Base-by-base conservation (phyloP, 1,140 invertebrate genomes). In the Drosophila dunni region DNA sequence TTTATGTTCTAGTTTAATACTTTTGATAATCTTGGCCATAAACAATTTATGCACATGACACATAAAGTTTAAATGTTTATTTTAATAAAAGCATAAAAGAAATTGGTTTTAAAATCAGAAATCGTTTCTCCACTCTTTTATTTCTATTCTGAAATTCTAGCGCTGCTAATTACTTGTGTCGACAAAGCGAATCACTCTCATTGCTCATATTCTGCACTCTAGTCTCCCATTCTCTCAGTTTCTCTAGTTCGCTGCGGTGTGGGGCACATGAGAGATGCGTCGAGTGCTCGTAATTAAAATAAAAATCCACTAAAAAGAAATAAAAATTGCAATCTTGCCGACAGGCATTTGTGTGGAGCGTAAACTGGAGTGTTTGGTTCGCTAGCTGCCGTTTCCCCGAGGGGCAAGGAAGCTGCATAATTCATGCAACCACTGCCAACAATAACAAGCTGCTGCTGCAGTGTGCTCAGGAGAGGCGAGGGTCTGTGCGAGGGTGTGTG, bases 221-320 rank as follows among this genome's bases (percentile, higher is more conserved):
- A 13, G 11, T 53, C 33, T 34, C 29, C 5, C 11, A 24, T 10
- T 50, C 24, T 11, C 20, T 20, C 3, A 20, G 5, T 24, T 15
- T 53, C 13, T 40, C 17, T 15, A 42, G 36, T 20, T 51, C 15
- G 24, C 4, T n/a, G 10, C 10, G 5, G n/a, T 8, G 11, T 13
- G 36, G 9, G 58, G 53, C 68, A 40, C 40, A 58, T 58, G 38
- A 70, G 62, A 56, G 60, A 34, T 36, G 56, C 54, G 63, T 66
- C 69, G 64, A 68, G 71, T 70, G 71, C 63, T 83, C 65, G 83
- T 78, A 86, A 83, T 82, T 82, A 88, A 86, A 88, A 88, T 77
- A 63, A 74, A 66, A 80, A 60, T 66, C 58, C 63, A 64, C 61
- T 71, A 71, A 71, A 79, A 72, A 65, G 67, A 63, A 56, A 81